Percentiles rank a stretch among this genome's conserved stretches.
These are phyloP conservation scores for Melipona quadrifasciata DNA, from an alignment of 1,140 invertebrate species.

Conservation along the genomic window DNA sequence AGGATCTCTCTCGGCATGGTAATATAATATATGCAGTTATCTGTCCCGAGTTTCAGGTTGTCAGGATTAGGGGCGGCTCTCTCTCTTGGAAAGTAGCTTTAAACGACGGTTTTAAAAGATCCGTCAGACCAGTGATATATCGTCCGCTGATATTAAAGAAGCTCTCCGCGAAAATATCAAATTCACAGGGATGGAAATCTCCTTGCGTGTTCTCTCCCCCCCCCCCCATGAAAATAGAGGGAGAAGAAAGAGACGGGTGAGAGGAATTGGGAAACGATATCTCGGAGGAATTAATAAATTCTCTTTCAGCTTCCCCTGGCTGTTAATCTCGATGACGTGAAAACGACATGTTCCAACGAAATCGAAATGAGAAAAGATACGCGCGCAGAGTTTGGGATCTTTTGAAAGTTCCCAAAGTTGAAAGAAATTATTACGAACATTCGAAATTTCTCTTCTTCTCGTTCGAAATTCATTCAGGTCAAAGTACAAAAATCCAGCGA, in stretches of 20 bases:
- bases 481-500: too few species aligned
- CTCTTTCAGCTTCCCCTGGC: neutral
- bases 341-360: too few species aligned
- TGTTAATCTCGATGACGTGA: too few species aligned
- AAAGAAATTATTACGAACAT: too few species aligned
- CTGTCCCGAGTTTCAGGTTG: neutral
- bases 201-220: too few species aligned
- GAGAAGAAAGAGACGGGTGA: neutral
- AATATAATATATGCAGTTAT: neutral
- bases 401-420: too few species aligned
- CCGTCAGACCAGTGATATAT: neutral
- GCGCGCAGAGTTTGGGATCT: too few species aligned
- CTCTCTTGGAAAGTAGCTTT: slow-evolving; percentile 3
- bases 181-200: neutral
- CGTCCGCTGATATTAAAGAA: neutral
- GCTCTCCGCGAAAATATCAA: neutral
- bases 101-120: neutral
- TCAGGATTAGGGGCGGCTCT: slow-evolving; percentile 1
- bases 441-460: too few species aligned
- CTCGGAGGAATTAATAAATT: neutral
- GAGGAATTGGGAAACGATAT: neutral
- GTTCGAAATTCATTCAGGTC: too few species aligned
- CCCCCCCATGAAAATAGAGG: neutral
- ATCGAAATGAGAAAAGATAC: too few species aligned
- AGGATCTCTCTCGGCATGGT: neutral